phyloP scores from a whole-genome alignment of 1,140 invertebrate species.

The Procambarus clarkii region DNA sequence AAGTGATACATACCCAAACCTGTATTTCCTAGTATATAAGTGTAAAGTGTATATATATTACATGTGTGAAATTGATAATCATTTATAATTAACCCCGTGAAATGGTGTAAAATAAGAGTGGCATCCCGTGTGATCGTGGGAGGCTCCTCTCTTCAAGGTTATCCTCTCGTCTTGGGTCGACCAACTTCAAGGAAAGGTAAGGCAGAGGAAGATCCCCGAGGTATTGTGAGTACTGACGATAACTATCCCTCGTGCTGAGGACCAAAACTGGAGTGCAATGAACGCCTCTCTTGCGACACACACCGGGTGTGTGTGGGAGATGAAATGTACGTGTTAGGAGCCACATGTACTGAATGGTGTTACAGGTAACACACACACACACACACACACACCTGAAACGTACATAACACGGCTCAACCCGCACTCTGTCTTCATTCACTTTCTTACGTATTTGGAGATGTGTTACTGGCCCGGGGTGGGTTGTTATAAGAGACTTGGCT shows the following conservation, averaged over 20 bases:
- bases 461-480: too few relatives aligned
- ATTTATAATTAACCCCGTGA: background rate
- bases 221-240: background rate
- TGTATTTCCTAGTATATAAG: constrained; percentile 32
- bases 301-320: background rate
- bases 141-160: constrained; percentile 38
- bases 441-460: background rate
- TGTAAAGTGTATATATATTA: constrained; percentile 31
- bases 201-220: background rate
- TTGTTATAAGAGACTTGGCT: too few relatives aligned
- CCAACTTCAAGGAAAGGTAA: constrained; percentile 32
- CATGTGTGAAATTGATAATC: constrained; percentile 13
- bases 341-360: background rate
- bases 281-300: background rate
- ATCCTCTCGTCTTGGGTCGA: constrained; percentile 21
- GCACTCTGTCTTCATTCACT: background rate
- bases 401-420: background rate
- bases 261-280: background rate
- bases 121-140: constrained; percentile 18
- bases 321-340: background rate
- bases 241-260: background rate
- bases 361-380: background rate
- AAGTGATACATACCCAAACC: constrained; percentile 26
- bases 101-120: constrained; percentile 39
- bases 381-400: background rate